These are phyloP conservation scores for Tolmerus cingulatus DNA, from an alignment of 2,888 invertebrate genomes.

Conservation along the genomic window DNA sequence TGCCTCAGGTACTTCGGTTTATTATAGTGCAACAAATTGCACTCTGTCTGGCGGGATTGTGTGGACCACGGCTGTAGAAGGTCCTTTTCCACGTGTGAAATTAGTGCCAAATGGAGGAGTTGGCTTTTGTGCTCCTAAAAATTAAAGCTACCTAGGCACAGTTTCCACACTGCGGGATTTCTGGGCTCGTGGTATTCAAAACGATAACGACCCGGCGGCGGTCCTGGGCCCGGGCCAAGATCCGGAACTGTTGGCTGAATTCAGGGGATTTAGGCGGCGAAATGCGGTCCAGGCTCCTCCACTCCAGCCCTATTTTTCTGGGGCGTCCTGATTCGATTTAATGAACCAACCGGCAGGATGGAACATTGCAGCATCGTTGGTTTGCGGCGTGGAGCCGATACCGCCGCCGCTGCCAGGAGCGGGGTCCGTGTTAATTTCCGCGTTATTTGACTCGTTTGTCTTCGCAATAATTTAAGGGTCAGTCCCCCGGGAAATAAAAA, in stretches of 20 bases:
- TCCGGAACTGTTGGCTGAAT: neutral
- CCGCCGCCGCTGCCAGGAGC: neutral
- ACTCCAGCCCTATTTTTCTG: neutral
- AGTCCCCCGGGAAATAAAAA: neutral
- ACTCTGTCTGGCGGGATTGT: neutral
- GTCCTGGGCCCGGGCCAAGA: neutral
- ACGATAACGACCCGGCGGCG: neutral
- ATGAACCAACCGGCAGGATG: neutral
- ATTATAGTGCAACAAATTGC: neutral
- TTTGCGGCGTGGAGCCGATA: neutral
- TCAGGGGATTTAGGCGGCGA: neutral
- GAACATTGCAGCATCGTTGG: neutral
- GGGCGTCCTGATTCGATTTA: neutral
- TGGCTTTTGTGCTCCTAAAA: neutral
- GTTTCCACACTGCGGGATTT: neutral
- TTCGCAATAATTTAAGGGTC: conserved; percentile 4
- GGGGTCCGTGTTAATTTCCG: conserved; percentile 7
- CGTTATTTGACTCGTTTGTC: neutral
- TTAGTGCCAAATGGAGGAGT: neutral
- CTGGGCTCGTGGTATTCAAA: neutral
- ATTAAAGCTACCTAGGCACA: neutral
- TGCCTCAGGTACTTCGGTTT: neutral
- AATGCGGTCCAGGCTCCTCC: neutral
- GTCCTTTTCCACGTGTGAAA: neutral
- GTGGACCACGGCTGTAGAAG: neutral